These are phyloP conservation scores for Conger conger DNA, from an alignment of 2,113 vertebrate genomes.

Conservation along the genomic window DNA sequence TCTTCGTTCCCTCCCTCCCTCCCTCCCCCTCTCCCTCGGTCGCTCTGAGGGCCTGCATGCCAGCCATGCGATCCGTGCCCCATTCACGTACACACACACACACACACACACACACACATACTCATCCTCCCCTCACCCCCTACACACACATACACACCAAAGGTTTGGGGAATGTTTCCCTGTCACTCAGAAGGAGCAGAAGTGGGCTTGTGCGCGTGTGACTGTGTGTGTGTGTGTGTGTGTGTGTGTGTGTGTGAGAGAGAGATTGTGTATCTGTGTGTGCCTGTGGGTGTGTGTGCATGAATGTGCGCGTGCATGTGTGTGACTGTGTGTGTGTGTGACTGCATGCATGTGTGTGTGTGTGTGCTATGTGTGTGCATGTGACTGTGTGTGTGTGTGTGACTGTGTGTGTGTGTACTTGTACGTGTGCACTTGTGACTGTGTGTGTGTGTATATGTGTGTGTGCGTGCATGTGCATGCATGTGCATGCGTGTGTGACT, in stretches of 20 bases:
- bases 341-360: too few relatives aligned
- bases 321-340: not conserved
- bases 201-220: too few relatives aligned
- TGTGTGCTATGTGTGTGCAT: not conserved
- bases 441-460: not conserved
- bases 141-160: constrained; percentile 8
- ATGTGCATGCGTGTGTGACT: not conserved
- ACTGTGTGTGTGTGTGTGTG: not conserved
- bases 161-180: constrained; percentile 24
- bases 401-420: too few relatives aligned
- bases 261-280: not conserved
- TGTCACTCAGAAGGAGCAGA: constrained; percentile 4
- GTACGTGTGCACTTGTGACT: too few relatives aligned
- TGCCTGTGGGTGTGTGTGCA: constrained; percentile 5
- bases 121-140: too few relatives aligned
- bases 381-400: not conserved
- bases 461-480: not conserved
- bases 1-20: constrained; percentile 2
- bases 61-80: constrained; percentile 40
- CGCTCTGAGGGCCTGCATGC: constrained; percentile 20
- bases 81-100: constrained; percentile 52
- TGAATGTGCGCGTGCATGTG: too few relatives aligned
- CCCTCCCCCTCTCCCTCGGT: constrained; percentile 40
- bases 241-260: not conserved
- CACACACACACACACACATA: constrained; percentile 28